Evolutionary conservation across 64 coral and sea anemone species (phyloP).

Genomic region (Pocillopora verrucosa): DNA sequence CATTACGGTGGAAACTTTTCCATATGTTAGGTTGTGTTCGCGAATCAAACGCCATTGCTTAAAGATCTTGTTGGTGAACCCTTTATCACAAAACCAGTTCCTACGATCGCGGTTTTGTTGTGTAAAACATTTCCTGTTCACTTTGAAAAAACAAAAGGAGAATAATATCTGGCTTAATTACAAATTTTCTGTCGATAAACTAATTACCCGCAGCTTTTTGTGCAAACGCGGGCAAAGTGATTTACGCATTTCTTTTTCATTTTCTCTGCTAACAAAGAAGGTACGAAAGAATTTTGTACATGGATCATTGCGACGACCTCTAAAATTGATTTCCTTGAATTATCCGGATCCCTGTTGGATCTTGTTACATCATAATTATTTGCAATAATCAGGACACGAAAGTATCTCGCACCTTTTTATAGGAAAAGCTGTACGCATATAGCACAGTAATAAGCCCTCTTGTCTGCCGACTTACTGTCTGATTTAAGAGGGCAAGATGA

Average conservation of each 20-base stretch:
- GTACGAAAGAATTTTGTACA: background rate
- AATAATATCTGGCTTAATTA: background rate
- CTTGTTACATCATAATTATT: background rate
- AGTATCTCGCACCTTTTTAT: background rate
- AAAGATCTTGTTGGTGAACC: background rate
- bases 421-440: constrained; percentile 4
- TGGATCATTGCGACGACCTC: background rate
- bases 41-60: background rate
- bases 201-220: background rate
- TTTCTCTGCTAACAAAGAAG: background rate
- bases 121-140: background rate
- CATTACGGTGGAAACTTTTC: background rate
- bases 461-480: constrained; percentile 1
- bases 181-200: background rate
- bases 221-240: background rate
- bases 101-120: background rate
- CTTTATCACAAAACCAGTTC: background rate
- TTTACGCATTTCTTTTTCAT: background rate
- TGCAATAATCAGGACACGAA: background rate
- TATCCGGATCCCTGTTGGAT: background rate
- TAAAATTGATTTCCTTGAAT: background rate
- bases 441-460: constrained; percentile 13
- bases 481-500: background rate
- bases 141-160: background rate
- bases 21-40: background rate